These are phyloP conservation scores for Liodrosophila aerea DNA, from an alignment of 2,888 invertebrate genomes.

Conservation along the genomic window DNA sequence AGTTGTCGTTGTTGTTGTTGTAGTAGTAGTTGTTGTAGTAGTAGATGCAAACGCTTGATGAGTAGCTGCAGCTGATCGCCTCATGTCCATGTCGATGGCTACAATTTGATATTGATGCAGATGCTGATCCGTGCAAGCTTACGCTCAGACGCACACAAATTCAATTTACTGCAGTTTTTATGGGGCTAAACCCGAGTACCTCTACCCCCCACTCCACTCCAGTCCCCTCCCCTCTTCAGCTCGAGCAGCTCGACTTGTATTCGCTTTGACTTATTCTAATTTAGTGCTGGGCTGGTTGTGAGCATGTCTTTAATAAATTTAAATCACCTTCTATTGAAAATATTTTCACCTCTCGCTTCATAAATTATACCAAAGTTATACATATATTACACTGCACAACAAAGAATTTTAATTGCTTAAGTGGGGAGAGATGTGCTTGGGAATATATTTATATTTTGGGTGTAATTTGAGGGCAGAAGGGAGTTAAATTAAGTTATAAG, in stretches of 20 bases:
- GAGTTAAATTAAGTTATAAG: no score
- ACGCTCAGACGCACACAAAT: slow-evolving; percentile 54
- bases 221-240: background rate
- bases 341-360: slow-evolving; percentile 74
- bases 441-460: no score
- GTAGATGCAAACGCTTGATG: no score
- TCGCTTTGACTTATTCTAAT: slow-evolving; percentile 66
- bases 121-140: slow-evolving; percentile 56
- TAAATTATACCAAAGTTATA: slow-evolving; percentile 64
- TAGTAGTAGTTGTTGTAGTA: no score
- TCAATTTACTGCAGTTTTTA: slow-evolving; percentile 74
- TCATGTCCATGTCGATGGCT: background rate
- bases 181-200: slow-evolving; percentile 35
- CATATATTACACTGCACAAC: slow-evolving; percentile 18
- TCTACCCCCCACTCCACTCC: background rate
- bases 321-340: slow-evolving; percentile 78
- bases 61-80: slow-evolving; percentile 46
- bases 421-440: no score
- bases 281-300: slow-evolving; percentile 74
- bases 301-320: slow-evolving; percentile 78
- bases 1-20: slow-evolving; percentile 16
- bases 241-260: background rate
- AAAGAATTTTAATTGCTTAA: no score
- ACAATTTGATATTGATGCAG: slow-evolving; percentile 6
- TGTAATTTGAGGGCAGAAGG: no score